phyloP scores from a whole-genome alignment of 1,140 invertebrate species.

The Drosophila insularis region DNA sequence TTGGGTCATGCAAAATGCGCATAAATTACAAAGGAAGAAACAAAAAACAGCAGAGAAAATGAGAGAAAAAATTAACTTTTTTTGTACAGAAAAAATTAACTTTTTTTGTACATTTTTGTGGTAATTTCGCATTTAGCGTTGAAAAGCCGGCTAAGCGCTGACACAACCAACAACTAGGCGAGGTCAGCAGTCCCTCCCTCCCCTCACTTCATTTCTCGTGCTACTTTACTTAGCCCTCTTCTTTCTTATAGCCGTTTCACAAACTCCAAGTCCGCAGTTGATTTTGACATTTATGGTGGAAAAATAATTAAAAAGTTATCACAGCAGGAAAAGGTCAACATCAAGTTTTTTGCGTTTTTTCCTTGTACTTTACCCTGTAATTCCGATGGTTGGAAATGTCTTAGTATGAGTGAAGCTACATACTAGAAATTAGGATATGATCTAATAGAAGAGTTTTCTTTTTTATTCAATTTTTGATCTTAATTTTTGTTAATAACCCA shows the following conservation, averaged over 20 bases:
- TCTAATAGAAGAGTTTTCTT: too few species aligned
- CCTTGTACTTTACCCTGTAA: not conserved
- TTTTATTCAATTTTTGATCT: too few species aligned
- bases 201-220: not conserved
- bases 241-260: constrained; percentile 11
- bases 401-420: not conserved
- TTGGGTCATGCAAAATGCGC: constrained; percentile 72
- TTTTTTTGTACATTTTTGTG: constrained; percentile 40
- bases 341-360: not conserved
- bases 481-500: too few species aligned
- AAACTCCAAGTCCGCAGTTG: constrained; percentile 29
- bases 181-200: constrained; percentile 10
- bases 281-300: constrained; percentile 73
- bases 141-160: constrained; percentile 62
- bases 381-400: not conserved
- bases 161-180: constrained; percentile 21
- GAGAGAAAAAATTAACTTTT: not conserved
- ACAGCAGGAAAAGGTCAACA: constrained; percentile 21
- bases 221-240: not conserved
- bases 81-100: too few species aligned
- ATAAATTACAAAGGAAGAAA: constrained; percentile 65
- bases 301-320: constrained; percentile 66
- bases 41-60: constrained; percentile 9
- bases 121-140: constrained; percentile 66
- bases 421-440: too few species aligned